Evolutionary conservation across 1,140 invertebrate species (phyloP).

Genomic region (Bicyclus anynana): DNA sequence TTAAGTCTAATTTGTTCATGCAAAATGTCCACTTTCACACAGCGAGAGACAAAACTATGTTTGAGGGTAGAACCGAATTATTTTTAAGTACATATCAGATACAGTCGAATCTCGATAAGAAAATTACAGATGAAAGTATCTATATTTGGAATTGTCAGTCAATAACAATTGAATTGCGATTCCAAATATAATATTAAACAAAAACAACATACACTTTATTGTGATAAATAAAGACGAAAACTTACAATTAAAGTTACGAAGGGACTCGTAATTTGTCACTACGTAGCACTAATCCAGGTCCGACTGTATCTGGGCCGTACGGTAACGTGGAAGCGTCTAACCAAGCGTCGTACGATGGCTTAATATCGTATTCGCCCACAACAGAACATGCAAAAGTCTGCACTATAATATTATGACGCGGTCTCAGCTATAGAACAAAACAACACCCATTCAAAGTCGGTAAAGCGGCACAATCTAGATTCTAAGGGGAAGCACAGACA

Average conservation of each 20-base stretch:
- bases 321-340: background rate
- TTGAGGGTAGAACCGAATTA: background rate
- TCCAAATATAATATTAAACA: too few species aligned
- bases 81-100: too few species aligned
- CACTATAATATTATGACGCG: slow-evolving; percentile 33
- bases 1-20: slow-evolving; percentile 8
- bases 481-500: slow-evolving; percentile 28
- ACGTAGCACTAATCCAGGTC: too few species aligned
- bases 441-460: slow-evolving; percentile 30
- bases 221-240: too few species aligned
- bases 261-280: too few species aligned
- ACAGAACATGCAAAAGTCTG: slow-evolving; percentile 39
- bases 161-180: too few species aligned
- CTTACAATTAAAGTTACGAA: too few species aligned
- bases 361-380: slow-evolving; percentile 25
- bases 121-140: too few species aligned
- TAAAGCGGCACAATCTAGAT: slow-evolving; percentile 31
- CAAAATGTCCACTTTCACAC: background rate
- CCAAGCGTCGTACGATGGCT: background rate
- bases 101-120: too few species aligned
- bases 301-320: background rate
- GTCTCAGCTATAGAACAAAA: slow-evolving; percentile 24
- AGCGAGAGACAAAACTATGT: background rate
- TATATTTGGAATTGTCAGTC: too few species aligned
- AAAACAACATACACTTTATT: too few species aligned